Conservation (phyloP, 2,888 invertebrate genomes). For the Gibbula magus region DNA sequence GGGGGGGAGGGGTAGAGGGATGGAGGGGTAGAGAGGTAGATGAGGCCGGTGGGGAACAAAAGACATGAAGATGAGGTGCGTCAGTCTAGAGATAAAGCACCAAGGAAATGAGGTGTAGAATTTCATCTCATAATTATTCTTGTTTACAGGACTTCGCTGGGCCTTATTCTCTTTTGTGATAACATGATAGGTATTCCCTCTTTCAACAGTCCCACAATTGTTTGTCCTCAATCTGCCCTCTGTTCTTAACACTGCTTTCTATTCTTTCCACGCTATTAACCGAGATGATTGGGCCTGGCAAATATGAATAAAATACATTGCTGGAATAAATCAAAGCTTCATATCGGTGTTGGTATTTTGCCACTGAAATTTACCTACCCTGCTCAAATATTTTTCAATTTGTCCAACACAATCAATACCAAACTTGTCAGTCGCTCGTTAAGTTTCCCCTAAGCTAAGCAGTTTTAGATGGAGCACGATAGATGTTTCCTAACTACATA, state of each 20-base stretch:
- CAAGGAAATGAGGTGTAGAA: neutral
- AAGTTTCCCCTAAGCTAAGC: neutral
- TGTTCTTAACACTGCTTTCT: no score
- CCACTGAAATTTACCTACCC: no score
- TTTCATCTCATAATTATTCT: slow-evolving; percentile 15
- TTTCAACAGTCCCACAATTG: no score
- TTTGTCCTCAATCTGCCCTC: no score
- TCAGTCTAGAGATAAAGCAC: neutral
- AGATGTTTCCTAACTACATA: slow-evolving; percentile 17
- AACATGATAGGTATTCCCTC: neutral
- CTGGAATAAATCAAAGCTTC: no score
- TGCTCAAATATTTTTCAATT: neutral
- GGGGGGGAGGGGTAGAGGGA: neutral
- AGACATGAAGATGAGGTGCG: neutral
- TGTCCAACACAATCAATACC: slow-evolving; percentile 3
- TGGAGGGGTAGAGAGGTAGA: neutral
- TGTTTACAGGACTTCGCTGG: neutral
- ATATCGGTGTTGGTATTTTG: no score
- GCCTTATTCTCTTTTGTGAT: neutral
- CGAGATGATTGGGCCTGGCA: no score
- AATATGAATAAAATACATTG: no score
- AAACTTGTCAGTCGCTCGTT: neutral
- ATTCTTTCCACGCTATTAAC: no score
- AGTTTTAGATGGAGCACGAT: neutral
- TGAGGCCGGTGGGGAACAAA: neutral